Base-by-base conservation (phyloP, 2,888 invertebrate species). In the Nudaria mundana region DNA sequence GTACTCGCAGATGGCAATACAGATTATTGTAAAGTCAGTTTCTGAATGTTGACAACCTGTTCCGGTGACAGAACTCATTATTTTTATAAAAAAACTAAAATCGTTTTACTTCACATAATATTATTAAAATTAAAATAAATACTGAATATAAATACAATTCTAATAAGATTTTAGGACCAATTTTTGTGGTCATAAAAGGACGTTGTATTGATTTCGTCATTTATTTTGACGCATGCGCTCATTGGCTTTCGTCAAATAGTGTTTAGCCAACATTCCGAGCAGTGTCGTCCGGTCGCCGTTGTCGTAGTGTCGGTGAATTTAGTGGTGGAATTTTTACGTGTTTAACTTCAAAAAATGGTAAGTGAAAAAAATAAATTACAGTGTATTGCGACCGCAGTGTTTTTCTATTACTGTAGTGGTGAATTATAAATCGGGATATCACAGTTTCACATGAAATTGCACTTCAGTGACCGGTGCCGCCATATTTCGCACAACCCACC, bases 271-370 rank as follows among this genome's bases (percentile, higher is more conserved):
- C 86, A 78, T 78, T 78, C 70, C 76, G 66, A 76, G 67, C 83
- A 88, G 88, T 89, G 69, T 82, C 80, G 83, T 89, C 86, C 86
- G 87, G 87, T 88, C 78, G 84, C 79, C 84, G 81, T 82, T 80
- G 84, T 83, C 82, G 82, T 83, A 71, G 79, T 85, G 81, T 86
- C 78, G 76, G 85, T 85, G 85, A 83, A 84, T 65, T 85, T 79
- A 79, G 82, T 86, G 80, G 81, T 86, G 84, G 68, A 81, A 79
- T 78, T 84, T 86, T 86, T 86, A 83, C 86, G 85, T 86, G 81
- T 76, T 55, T 86, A 86, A 80, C 87, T 84, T 88, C 87, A 80
- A 72, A 88, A 87, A 88, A 89, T 89, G 89, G 89, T 89, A 87
- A 89, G 88, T 89, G 76, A 74, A 73, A 66, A 71, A 68, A 75